Base-by-base conservation (phyloP, 2,888 invertebrate genomes). In the Smittia sp. region DNA sequence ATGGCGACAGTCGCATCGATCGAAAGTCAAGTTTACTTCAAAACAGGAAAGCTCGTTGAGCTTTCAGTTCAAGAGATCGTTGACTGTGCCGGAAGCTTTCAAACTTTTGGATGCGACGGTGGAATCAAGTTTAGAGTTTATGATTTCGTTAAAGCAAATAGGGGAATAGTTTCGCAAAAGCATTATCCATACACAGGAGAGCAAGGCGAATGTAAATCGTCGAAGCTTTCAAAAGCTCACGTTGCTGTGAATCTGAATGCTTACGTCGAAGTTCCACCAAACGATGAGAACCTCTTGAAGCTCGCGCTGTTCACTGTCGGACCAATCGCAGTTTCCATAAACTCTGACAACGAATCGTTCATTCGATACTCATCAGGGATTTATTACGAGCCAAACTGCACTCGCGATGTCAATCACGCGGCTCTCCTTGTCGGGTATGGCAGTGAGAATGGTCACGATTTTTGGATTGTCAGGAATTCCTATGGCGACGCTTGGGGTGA, bases 51-150 rank as follows among this genome's bases (percentile, higher is more conserved):
- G 15, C 62, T 72, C 2, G 6, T 72, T n/a, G 39, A 38, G 1
- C 39, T 72, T 3, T 72, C 72, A 1, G 41, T 32, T 7, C 72
- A 72, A 63, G 39, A 72, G 20, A 58, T 72, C 20, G 24, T 72
- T 9, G 72, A 72, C 25, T 72, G 72, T 24, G 25, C 58, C 9
- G 58, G 22, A 58, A 58, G 11, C 1, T 58, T 22, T 22, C 9
- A 22, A 1, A 22, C 58, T 7, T 58, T 4, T 78, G 93, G 93
- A 70, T 94, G 93, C 83, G 87, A 90, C 77, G 93, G 93, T 46
- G 94, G 93, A 73, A 79, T 88, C 52, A 84, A 84, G 84, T 90
- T 92, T 83, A 85, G 89, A 79, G 92, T 92, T 75, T 92, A 92
- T 85, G 83, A 86, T 78, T 92, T 92, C 80, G 85, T 92, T 78